These are phyloP conservation scores for Sebastolobus alascanus DNA, from an alignment of 2,797 vertebrate species.

Conservation along the genomic window DNA sequence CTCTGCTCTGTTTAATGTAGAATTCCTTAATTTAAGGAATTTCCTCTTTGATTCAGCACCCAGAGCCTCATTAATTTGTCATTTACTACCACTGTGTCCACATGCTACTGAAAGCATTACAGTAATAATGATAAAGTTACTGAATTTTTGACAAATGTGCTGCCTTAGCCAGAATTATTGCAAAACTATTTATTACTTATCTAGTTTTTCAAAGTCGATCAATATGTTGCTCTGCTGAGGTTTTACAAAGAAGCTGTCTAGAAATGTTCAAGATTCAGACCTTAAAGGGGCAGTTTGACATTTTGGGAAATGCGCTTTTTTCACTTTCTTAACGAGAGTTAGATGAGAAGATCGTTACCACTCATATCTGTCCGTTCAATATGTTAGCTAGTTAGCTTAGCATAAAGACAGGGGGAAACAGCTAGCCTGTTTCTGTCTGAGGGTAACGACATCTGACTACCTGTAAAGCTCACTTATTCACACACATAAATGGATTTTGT, in stretches of 20 bases:
- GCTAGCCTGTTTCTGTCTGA: not conserved
- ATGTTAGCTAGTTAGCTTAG: not conserved
- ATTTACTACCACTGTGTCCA: not conserved
- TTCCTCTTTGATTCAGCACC: slow-evolving; percentile 12
- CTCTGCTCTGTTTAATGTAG: not conserved
- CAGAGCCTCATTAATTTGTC: slow-evolving; percentile 6
- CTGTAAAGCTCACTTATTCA: not conserved
- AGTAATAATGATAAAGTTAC: slow-evolving; percentile 17
- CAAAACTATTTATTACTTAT: not conserved
- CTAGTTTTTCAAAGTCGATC: not conserved
- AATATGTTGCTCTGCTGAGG: not conserved
- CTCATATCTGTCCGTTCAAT: not conserved
- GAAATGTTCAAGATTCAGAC: not conserved
- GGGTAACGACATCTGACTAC: not conserved
- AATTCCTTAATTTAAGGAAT: not conserved
- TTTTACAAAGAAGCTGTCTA: not conserved
- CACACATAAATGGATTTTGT: not conserved
- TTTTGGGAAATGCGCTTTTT: not conserved
- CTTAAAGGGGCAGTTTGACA: not conserved
- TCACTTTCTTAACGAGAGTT: not conserved
- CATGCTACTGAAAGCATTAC: slow-evolving; percentile 4
- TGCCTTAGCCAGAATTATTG: not conserved
- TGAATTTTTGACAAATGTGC: slow-evolving; percentile 8
- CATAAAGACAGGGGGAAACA: not conserved
- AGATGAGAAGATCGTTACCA: not conserved